Evolutionary conservation across 2,888 invertebrate species (phyloP), one percentile per base, ranked within the genome.

Genomic region (Ennomos fuscantarius): DNA sequence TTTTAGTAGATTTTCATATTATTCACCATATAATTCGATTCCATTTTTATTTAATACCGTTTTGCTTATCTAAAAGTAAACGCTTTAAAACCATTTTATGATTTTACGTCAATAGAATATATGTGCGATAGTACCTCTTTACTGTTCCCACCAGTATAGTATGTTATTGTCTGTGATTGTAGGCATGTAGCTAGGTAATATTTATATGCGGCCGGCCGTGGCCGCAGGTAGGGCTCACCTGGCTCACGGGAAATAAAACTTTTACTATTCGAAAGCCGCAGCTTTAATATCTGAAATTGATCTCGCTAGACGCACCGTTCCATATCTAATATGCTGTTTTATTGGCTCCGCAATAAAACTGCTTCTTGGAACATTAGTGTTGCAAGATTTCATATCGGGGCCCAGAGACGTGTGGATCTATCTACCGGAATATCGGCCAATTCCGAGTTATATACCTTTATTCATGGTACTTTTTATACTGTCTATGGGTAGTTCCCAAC

Each of bases 171-270:
- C n/a, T n/a, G n/a, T n/a, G n/a, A n/a, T n/a, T n/a, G n/a, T n/a
- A n/a, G n/a, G n/a, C n/a, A n/a, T n/a, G n/a, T n/a, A n/a, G n/a
- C n/a, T n/a, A n/a, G n/a, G n/a, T n/a, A n/a, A n/a, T n/a, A n/a
- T n/a, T n/a, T n/a, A n/a, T n/a, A n/a, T n/a, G n/a, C n/a, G n/a
- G n/a, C n/a, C n/a, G n/a, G n/a, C n/a, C n/a, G n/a, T n/a, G n/a
- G n/a, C n/a, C n/a, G n/a, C n/a, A n/a, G n/a, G n/a, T n/a, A n/a
- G 55, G 53, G 42, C 53, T 55, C 77, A 73, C 73, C 74, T 72
- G 73, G 63, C 81, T 73, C 79, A 52, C 62, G 84, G 82, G 79
- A 83, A 82, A 82, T 84, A 83, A 81, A 84, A 84, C 71, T 82
- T 82, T 84, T 79, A 81, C 76, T 75, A 77, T 78, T 79, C 70